Evolutionary conservation across 2,888 invertebrate genomes (phyloP).

Genomic region (Phania funesta): DNA sequence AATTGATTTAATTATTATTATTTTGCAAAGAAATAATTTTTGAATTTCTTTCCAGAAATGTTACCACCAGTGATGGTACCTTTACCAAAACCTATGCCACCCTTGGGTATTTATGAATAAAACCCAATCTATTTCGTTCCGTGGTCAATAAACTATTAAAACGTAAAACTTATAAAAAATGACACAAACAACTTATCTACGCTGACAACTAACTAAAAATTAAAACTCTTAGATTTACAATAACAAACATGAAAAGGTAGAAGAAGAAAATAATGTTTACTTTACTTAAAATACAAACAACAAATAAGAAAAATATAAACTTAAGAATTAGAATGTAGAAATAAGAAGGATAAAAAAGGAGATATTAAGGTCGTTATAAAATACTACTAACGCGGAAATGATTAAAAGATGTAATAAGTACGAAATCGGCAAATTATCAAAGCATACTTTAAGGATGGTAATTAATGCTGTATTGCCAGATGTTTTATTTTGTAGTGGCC

Average conservation of each 20-base stretch:
- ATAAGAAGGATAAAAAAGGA: background rate
- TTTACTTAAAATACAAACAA: background rate
- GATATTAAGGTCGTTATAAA: background rate
- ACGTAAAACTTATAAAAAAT: slow-evolving; percentile 70
- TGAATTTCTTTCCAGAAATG: slow-evolving; percentile 83
- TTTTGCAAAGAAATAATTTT: too few relatives aligned
- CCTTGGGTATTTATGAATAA: slow-evolving; percentile 92
- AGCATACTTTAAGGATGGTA: too few relatives aligned
- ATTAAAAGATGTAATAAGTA: too few relatives aligned
- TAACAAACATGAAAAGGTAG: background rate
- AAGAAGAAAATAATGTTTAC: background rate
- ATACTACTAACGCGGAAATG: too few relatives aligned
- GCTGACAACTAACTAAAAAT: slow-evolving; percentile 38
- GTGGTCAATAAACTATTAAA: slow-evolving; percentile 72
- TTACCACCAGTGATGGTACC: slow-evolving; percentile 91
- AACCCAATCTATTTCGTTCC: slow-evolving; percentile 70
- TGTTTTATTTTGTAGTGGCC: slow-evolving; percentile 1
- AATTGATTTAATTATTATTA: too few relatives aligned
- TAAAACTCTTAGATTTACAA: slow-evolving; percentile 43
- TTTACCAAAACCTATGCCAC: slow-evolving; percentile 97
- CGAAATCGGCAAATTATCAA: too few relatives aligned
- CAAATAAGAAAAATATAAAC: background rate
- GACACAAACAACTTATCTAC: slow-evolving; percentile 63
- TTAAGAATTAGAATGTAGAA: slow-evolving; percentile 4
- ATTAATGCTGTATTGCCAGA: too few relatives aligned